Evolutionary conservation across 2,113 vertebrate genomes (phyloP).

Genomic region (Miniopterus natalensis): DNA sequence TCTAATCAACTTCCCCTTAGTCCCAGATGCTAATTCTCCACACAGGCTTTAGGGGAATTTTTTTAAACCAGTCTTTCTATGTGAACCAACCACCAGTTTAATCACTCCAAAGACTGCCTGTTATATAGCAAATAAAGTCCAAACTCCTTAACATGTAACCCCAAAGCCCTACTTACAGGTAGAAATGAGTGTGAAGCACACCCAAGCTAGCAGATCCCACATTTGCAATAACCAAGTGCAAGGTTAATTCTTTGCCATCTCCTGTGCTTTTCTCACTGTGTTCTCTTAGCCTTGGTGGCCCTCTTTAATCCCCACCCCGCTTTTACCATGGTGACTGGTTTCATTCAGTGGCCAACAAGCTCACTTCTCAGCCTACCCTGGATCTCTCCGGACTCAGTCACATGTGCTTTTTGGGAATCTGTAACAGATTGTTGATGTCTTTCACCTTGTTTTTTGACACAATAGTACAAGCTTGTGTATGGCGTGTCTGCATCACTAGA

Average conservation of each 20-base stretch:
- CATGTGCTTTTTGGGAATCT: accelerated
- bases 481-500: background rate
- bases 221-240: background rate
- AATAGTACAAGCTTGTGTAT: accelerated
- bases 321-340: background rate
- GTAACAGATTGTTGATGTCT: accelerated
- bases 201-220: background rate
- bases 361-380: background rate
- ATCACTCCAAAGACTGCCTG: background rate
- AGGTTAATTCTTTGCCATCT: background rate
- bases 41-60: background rate
- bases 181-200: background rate
- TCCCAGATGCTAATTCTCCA: background rate
- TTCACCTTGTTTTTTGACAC: background rate
- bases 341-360: no score
- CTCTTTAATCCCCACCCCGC: accelerated
- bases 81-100: accelerated
- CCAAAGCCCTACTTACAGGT: no score
- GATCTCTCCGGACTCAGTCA: background rate
- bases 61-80: background rate
- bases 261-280: background rate
- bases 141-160: background rate
- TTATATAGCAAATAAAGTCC: background rate
- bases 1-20: background rate
- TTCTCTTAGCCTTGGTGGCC: background rate